Percentiles rank a stretch among this genome's conserved stretches.
Conservation (phyloP, 1,140 invertebrate species). For the Papilio xuthus region DNA sequence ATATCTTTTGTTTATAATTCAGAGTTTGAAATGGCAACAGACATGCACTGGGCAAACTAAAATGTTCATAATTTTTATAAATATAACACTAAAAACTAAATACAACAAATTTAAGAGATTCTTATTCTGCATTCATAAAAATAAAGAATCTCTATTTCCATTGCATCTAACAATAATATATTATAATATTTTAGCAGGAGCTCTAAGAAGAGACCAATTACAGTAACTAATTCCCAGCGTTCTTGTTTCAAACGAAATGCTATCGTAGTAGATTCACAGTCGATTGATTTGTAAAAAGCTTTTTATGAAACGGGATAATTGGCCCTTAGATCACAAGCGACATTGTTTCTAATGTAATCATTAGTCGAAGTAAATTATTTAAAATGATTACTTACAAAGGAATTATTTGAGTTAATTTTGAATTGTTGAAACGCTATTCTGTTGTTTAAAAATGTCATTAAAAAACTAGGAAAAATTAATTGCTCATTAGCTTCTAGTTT, state of each 20-base stretch:
- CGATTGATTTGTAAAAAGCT: not conserved
- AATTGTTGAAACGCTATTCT: not conserved
- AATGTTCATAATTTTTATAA: not conserved
- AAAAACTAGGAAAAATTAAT: not conserved
- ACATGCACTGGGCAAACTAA: not conserved
- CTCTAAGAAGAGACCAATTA: not conserved
- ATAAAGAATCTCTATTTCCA: no score
- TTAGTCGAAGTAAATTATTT: not conserved
- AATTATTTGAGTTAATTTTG: not conserved
- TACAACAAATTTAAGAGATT: no score
- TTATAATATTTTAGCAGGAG: no score
- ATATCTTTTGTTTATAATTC: constrained; percentile 18
- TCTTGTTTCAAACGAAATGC: not conserved
- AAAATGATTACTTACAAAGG: not conserved
- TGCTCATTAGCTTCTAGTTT: not conserved
- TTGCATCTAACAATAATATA: no score
- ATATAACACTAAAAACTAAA: no score
- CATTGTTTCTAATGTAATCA: not conserved
- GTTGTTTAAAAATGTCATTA: not conserved
- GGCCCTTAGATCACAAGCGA: not conserved
- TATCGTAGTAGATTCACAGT: not conserved
- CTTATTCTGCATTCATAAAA: no score
- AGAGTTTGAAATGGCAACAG: constrained; percentile 9
- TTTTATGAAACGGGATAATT: constrained; percentile 12
- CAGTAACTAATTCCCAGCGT: not conserved